Evolutionary conservation across 2,888 invertebrate genomes (phyloP).

Genomic region (Nemotelus nigrinus): DNA sequence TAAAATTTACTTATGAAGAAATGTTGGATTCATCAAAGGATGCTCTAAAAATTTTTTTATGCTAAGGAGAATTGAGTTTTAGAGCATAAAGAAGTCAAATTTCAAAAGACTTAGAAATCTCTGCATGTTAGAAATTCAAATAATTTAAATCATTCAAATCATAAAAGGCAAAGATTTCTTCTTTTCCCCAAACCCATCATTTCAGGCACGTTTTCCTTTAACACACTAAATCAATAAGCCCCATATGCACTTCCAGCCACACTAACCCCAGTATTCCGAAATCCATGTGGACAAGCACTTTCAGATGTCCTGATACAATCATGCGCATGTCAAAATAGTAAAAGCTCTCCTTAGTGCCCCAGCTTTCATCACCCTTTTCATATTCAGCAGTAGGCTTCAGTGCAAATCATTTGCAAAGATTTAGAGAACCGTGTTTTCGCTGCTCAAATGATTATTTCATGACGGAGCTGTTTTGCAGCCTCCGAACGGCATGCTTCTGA

Average conservation of each 20-base stretch:
- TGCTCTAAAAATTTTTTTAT: no score
- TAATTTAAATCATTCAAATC: no score
- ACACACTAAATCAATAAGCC: no score
- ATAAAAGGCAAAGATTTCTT: no score
- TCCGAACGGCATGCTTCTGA: conserved; percentile 14
- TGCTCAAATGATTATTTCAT: conserved; percentile 7
- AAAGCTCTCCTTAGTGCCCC: conserved; percentile 21
- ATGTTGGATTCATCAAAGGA: no score
- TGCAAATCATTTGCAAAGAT: neutral
- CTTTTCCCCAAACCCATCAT: no score
- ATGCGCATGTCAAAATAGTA: conserved; percentile 7
- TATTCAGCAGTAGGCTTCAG: conserved; percentile 32
- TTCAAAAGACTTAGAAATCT: no score
- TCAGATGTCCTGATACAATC: neutral
- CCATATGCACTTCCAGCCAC: neutral
- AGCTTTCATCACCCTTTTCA: neutral
- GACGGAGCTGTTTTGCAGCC: conserved; percentile 8
- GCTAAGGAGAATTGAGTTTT: no score
- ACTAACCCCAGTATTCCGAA: neutral
- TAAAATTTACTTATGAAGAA: no score
- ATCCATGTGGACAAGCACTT: conserved; percentile 11
- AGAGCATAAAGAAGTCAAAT: no score
- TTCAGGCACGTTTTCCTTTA: no score
- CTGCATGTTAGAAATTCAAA: no score
- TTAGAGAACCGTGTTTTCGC: neutral